Evolutionary conservation across 2,888 invertebrate species (phyloP).

Genomic region (Hirudinaria manillensis): DNA sequence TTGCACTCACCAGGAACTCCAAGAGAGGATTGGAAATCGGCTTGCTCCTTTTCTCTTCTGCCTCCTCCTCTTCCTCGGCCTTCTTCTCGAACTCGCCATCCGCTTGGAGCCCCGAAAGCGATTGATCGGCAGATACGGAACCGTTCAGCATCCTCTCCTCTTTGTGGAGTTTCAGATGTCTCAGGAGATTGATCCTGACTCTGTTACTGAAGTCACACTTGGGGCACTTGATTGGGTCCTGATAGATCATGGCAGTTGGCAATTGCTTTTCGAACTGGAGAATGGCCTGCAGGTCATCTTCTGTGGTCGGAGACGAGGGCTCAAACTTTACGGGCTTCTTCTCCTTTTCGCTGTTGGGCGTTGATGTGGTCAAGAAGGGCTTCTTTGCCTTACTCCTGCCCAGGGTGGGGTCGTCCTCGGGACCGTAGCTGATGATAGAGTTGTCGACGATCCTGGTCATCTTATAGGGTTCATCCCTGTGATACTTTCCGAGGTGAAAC

Average conservation of each 20-base stretch:
- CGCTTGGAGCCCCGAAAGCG: neutral
- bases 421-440: slow-evolving; percentile 24
- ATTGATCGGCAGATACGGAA: neutral
- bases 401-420: slow-evolving; percentile 31
- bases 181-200: slow-evolving; percentile 33
- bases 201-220: slow-evolving; percentile 34
- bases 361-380: slow-evolving; percentile 19
- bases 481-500: slow-evolving; percentile 36
- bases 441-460: slow-evolving; percentile 33
- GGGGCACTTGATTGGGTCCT: slow-evolving; percentile 34
- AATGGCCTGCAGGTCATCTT: slow-evolving; percentile 13
- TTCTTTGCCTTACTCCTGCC: slow-evolving; percentile 28
- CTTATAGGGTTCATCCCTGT: slow-evolving; percentile 28
- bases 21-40: slow-evolving; percentile 1
- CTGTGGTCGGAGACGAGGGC: neutral
- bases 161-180: slow-evolving; percentile 34
- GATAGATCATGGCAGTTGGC: slow-evolving; percentile 34
- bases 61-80: slow-evolving; percentile 12
- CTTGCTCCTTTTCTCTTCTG: neutral
- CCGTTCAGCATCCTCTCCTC: slow-evolving; percentile 5
- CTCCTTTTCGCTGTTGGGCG: slow-evolving; percentile 19
- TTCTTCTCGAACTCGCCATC: neutral
- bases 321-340: slow-evolving; percentile 15
- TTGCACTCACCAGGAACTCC: neutral
- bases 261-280: slow-evolving; percentile 30